Evolutionary conservation across 2,888 invertebrate genomes (phyloP), one percentile per base, ranked within the genome.

Genomic region (Prenolepis imparis): DNA sequence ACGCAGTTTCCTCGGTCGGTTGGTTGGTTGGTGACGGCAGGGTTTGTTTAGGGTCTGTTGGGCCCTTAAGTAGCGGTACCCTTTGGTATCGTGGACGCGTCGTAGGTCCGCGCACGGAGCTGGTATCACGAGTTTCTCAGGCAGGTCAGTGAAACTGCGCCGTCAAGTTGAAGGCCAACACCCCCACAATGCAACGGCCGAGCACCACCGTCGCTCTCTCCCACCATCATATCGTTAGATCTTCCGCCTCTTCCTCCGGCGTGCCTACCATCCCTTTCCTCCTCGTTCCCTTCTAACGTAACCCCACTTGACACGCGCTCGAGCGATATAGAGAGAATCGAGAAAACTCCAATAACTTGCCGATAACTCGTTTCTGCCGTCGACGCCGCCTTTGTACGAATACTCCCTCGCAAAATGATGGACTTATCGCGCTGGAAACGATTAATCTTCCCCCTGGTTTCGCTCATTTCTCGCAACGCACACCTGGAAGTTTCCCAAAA

Each of bases 91-190:
- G 83, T 72, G 82, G 80, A 87, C 89, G 87, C 66, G 88, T 85
- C 82, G 87, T 87, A 87, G 78, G 89, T 90, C 87, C 90, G 88
- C 88, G 88, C 87, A 91, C 89, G 87, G 70, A 92, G 92, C 91
- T 87, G 90, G 86, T 89, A 88, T 89, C 91, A 92, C 92, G 93
- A 93, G 94, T 94, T 94, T 94, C 94, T 94, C 94, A 94, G 94
- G 94, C 94, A 94, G 94, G 94, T 94, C 94, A 94, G 94, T 94
- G 94, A 94, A 94, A 94, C 94, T 94, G 94, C 94, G 93, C 94
- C 94, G 94, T 94, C 94, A 94, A 94, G 94, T 94, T 94, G 94
- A 94, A 94, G 94, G 94, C 94, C 94, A 94, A 94, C 94, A 94
- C 94, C 94, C 94, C 94, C 94, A 94, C 94, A 94, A 94, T 94